Conservation (phyloP, 2,113 vertebrate species). For the Odocoileus virginianus region DNA sequence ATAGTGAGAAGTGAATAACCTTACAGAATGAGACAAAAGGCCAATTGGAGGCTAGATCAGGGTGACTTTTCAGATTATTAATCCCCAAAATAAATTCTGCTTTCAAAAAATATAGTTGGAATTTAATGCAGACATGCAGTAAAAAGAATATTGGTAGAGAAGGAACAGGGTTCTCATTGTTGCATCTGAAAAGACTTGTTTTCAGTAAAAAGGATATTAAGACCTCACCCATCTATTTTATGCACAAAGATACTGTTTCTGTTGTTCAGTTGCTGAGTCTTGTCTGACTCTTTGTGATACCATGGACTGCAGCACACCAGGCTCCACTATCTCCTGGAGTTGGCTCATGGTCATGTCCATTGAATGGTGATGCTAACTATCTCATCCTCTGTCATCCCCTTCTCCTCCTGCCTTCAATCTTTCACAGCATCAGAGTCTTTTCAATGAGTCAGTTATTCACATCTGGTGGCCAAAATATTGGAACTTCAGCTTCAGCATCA, state of each 20-base stretch:
- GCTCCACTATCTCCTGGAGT: background rate
- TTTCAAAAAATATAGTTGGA: slow-evolving; percentile 15
- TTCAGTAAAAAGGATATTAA: background rate
- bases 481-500: background rate
- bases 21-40: slow-evolving; percentile 31
- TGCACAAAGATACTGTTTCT: background rate
- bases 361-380: background rate
- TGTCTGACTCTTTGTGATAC: background rate
- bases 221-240: background rate
- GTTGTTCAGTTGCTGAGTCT: background rate
- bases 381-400: background rate
- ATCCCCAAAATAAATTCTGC: slow-evolving; percentile 23
- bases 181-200: background rate
- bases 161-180: background rate
- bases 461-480: background rate
- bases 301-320: background rate
- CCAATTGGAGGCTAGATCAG: background rate
- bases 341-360: background rate
- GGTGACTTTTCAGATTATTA: slow-evolving; percentile 48
- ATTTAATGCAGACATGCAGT: background rate
- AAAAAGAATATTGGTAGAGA: background rate
- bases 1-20: slow-evolving; percentile 11
- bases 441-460: background rate
- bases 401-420: background rate
- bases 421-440: background rate